Percentiles rank a stretch among this genome's conserved stretches.
Conservation (phyloP, 2,113 vertebrate genomes). For the Lasiurus borealis region DNA sequence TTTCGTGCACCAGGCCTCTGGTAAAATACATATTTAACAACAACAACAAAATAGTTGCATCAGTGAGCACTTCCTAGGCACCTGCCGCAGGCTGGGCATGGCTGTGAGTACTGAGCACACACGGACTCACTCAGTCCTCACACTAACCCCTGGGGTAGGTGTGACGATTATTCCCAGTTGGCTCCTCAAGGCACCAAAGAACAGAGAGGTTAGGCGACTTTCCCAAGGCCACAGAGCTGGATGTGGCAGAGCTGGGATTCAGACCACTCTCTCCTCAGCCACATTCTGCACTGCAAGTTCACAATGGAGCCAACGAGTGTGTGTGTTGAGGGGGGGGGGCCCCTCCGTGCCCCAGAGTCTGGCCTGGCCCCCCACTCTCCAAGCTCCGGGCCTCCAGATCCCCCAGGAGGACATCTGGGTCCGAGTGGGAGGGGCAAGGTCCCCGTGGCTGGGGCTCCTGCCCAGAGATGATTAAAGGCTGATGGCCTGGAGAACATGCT, state of each 20-base stretch:
- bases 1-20: too few relatives aligned
- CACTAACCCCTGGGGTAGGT: too few relatives aligned
- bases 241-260: neutral
- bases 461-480: conserved; percentile 36
- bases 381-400: neutral
- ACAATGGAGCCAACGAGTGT: neutral
- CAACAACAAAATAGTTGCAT: neutral
- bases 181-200: neutral
- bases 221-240: neutral
- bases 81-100: neutral
- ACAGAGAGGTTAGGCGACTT: neutral
- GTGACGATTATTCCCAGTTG: neutral
- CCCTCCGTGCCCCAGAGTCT: neutral
- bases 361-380: neutral
- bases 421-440: neutral
- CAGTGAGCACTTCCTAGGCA: neutral
- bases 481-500: conserved; percentile 58
- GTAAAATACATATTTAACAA: too few relatives aligned
- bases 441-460: neutral
- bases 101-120: neutral
- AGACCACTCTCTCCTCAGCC: neutral
- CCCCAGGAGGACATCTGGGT: neutral
- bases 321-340: neutral
- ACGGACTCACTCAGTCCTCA: neutral
- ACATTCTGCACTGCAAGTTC: neutral